Base-by-base conservation (phyloP, 2,888 invertebrate genomes). In the Odontothrips loti region DNA sequence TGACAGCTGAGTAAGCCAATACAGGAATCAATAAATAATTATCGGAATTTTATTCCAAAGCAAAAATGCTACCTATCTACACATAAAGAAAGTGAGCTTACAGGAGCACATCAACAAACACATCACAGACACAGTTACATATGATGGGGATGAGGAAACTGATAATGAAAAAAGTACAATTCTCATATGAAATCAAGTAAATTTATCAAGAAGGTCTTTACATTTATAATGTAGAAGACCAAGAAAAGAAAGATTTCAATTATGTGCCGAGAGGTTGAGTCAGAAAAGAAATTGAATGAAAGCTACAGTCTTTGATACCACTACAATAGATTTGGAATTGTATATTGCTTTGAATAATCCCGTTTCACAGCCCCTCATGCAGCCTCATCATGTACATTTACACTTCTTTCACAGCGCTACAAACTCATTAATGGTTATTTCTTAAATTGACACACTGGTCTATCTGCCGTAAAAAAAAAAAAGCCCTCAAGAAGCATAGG, bases 141-240 rank as follows among this genome's bases (percentile, higher is more conserved):
- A 68, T 68, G 68, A 68, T 68, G 58, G 68, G 68, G 68, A 68
- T 68, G 68, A 68, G 68, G 68, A 68, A 68, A 68, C 68, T 23
- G 68, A 23, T 68, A 68, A 68, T 68, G 10, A 9, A 68, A 68
- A 20, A 68, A 23, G 68, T 11, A 23, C 27, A 68, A 23, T 68
- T 68, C 23, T 68, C 68, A 23, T 23, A 68, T 68, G 20, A 68
- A 23, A 68, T 23, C 23, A 9, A 68, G n/a, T n/a, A 68, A 11
- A n/a, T 23, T 68, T 23, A 68, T 68, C n/a, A 68, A 68, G 23
- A 23, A 68, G 11, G 11, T 23, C 68, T 23, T 11, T 23, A 20
- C n/a, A 68, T n/a, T 23, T n/a, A 68, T 23, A 68, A 23, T 68
- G 68, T 11, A 11, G 20, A 23, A 23, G n/a, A n/a, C 23, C 15